These are phyloP conservation scores for Strongylocentrotus purpuratus DNA, from an alignment of 35 echinoderm and acorn worm species.

Conservation along the genomic window DNA sequence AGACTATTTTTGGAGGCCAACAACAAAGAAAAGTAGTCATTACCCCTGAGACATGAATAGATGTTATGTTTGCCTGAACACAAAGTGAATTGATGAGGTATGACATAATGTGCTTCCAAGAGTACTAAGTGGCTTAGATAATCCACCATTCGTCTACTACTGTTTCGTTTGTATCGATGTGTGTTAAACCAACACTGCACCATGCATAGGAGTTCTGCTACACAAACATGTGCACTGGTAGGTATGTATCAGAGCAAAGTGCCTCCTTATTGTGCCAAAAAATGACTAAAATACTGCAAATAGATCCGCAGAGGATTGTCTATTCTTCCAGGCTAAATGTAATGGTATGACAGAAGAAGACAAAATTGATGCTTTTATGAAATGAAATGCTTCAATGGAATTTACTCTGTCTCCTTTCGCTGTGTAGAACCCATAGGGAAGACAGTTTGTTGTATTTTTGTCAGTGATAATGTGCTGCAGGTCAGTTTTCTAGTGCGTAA, in stretches of 20 bases:
- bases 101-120: constrained; percentile 5
- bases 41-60: neutral
- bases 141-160: neutral
- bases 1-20: too few relatives aligned
- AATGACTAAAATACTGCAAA: neutral
- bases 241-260: neutral
- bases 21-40: too few relatives aligned
- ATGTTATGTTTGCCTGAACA: neutral
- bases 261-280: constrained; percentile 45
- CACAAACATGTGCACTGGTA: neutral
- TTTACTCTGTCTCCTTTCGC: neutral
- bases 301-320: neutral
- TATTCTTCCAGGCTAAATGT: neutral
- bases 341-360: neutral
- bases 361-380: neutral
- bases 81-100: neutral
- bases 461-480: neutral
- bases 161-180: too few relatives aligned
- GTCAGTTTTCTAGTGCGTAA: neutral
- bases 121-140: constrained; percentile 8
- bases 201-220: neutral
- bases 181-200: neutral
- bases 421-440: neutral
- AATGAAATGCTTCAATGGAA: neutral
- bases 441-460: neutral